Evolutionary conservation across 2,797 vertebrate genomes (phyloP), one percentile per base, ranked within the genome.

Genomic region (Sebastes oblongus): DNA sequence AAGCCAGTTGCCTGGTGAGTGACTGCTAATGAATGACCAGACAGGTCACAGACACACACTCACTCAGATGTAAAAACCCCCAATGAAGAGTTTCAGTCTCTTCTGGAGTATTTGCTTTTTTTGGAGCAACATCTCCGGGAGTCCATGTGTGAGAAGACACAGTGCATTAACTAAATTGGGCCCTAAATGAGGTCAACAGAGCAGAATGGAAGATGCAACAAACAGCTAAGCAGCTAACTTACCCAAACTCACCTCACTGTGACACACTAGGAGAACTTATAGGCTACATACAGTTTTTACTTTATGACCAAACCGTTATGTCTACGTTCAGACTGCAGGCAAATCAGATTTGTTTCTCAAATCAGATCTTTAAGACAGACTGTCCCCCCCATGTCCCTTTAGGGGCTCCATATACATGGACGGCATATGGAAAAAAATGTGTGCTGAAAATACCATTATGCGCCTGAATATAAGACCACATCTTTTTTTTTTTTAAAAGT

Each of bases 1-100:
- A 82, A 73, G 46, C 67, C 16, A 80, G 65, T 66, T 73, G 72
- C 30, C 72, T 78, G 60, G 54, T 80, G 72, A 82, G 46, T 74
- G 72, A 77, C 74, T 81, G 36, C 59, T 83, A 83, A 85, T 83
- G 81, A 77, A 74, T 66, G 75, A 81, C 66, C 80, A 78, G 67
- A 54, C 70, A 39, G 65, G 29, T 72, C 75, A 67, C 13, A 20
- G 54, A 55, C 27, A 78, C 25, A 62, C 24, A 34, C 59, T 32
- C n/a, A 34, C 59, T 32, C 61, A 39, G 16, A 66, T 56, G 29
- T 54, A 58, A 52, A 66, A 78, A 42, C 5, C 13, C 8, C 5
- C 16, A 75, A 13, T 18, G n/a, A 76, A 36, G 50, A 39, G 59
- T 29, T 64, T 24, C 8, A 42, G 39, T 56, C 24, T 75, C 62